phyloP scores from a whole-genome alignment of 2,113 vertebrate species.

The Macrotus californicus region DNA sequence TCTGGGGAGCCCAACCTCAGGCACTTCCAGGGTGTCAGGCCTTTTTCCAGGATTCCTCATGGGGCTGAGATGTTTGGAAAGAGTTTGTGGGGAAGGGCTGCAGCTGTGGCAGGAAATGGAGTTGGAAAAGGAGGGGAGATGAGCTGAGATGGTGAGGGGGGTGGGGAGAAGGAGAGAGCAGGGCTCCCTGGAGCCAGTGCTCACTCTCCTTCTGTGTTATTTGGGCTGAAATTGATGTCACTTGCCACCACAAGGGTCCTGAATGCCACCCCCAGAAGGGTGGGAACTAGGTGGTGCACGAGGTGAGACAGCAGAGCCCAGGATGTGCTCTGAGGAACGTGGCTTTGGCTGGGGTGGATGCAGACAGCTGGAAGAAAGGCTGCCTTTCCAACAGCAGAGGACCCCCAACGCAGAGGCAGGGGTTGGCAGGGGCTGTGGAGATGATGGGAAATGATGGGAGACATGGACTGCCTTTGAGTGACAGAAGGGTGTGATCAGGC shows the following conservation, averaged over 20 bases:
- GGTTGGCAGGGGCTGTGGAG: not conserved
- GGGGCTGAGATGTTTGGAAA: not conserved
- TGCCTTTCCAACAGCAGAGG: not conserved
- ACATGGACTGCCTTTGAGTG: accelerated
- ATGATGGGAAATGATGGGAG: not conserved
- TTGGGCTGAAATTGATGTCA: not conserved
- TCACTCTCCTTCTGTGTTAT: accelerated
- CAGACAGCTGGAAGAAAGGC: too few species aligned
- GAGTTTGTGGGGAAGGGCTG: not conserved
- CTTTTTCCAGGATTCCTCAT: not conserved
- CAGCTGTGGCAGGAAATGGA: not conserved
- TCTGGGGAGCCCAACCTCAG: not conserved
- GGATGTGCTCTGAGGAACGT: not conserved
- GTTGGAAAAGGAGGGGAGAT: not conserved
- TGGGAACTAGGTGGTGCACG: not conserved
- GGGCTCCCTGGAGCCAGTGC: not conserved
- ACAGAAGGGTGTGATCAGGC: not conserved
- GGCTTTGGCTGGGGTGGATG: not conserved
- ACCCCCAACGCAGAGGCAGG: accelerated
- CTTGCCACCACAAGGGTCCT: not conserved
- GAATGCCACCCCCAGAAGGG: not conserved
- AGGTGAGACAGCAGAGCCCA: not conserved
- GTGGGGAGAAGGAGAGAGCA: too few species aligned
- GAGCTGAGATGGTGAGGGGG: too few species aligned
- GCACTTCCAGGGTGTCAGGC: not conserved